A percentile compares a stretch with the other conserved stretches of the same genome.
phyloP scores from a whole-genome alignment of 1,140 invertebrate species.

The Ceratosolen fusciceps region DNA sequence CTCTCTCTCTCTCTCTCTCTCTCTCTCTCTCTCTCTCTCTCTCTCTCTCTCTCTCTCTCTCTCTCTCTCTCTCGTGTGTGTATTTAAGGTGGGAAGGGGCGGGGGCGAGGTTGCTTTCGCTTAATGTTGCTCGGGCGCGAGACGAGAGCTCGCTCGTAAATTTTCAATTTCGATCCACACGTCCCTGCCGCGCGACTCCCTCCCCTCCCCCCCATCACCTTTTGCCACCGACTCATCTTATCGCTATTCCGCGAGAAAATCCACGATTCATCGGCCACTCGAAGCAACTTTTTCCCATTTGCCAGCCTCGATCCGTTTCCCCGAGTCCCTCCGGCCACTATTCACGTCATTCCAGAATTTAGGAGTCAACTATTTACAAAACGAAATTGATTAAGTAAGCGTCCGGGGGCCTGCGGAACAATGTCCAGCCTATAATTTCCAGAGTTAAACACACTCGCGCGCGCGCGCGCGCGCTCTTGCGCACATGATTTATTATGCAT shows the following conservation, averaged over 20 bases:
- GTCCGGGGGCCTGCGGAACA: not conserved
- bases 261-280: slow-evolving; percentile 23
- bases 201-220: no score
- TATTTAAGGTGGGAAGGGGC: slow-evolving; percentile 3
- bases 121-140: slow-evolving; percentile 39
- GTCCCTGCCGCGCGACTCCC: slow-evolving; percentile 34
- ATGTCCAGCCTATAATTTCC: slow-evolving; percentile 22
- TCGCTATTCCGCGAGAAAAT: slow-evolving; percentile 13
- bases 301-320: not conserved
- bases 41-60: no score
- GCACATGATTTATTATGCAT: slow-evolving; percentile 25
- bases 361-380: slow-evolving; percentile 44
- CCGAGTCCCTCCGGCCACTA: no score
- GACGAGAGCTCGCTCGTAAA: slow-evolving; percentile 42
- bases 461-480: not conserved
- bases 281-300: slow-evolving; percentile 8
- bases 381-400: slow-evolving; percentile 42
- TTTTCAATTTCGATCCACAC: slow-evolving; percentile 46
- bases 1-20: no score
- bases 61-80: not conserved
- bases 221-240: slow-evolving; percentile 27
- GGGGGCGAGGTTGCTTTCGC: not conserved
- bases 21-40: no score
- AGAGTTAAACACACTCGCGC: no score
- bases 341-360: no score